Base-by-base conservation (phyloP, 2,797 vertebrate species). In the Propithecus perrieri region DNA sequence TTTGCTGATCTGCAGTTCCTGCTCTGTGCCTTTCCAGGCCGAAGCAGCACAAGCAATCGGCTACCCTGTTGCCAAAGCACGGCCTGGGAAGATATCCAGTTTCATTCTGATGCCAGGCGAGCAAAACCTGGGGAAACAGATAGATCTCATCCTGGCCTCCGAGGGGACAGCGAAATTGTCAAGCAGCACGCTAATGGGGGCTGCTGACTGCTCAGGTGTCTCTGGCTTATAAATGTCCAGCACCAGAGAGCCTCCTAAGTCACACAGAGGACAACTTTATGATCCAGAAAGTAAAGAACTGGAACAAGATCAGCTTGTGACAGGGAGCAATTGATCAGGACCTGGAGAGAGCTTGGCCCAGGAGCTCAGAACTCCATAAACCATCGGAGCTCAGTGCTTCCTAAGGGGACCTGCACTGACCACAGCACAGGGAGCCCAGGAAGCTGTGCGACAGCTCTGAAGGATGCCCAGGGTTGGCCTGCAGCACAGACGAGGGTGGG, bases 231-330 rank as follows among this genome's bases (percentile, higher is more conserved):
- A 85, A 96, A 98, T 85, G 85, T 65, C 67, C 85, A 20, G 81
- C 63, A 72, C 69, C 78, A 59, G 85, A 95, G 84, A 97, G 93
- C 84, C 94, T 94, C 94, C 97, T 98, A 97, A 97, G 96, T 98
- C 97, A 97, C 43, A 0, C 78, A 57, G 89, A 97, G 93, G 97
- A 97, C 97, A 98, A 98, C 95, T 97, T 98, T 98, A 98, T 98
- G 97, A 95, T 89, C 96, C 97, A 97, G 97, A 98, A 98, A 97
- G 95, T 96, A 96, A 98, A 98, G 97, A 97, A 96, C 94, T 97
- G 85, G 95, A 96, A 67, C 78, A 89, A 96, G 93, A 97, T 96
- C 96, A 69, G 91, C 89, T 95, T 53, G 85, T 84, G 95, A 97
- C 97, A 97, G 93, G 92, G 78, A 97, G 85, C 95, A 93, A 91